Evolutionary conservation across 2,113 vertebrate species (phyloP), one percentile per base, ranked within the genome.

Genomic region (Equus przewalskii): DNA sequence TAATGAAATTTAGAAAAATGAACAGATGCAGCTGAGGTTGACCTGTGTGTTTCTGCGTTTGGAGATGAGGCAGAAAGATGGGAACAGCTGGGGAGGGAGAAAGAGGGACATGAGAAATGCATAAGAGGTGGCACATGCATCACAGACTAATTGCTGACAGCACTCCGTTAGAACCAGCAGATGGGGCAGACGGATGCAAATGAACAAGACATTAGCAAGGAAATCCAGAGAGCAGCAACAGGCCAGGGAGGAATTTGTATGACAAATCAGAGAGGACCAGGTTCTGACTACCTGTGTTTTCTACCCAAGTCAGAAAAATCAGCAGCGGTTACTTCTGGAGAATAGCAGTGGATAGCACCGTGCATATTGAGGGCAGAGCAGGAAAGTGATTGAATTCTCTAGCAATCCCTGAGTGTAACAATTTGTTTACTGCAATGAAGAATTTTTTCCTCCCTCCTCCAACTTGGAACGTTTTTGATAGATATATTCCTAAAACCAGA

Each of bases 401-500:
- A 76, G 86, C 49, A 83, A 70, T 36, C 4, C 9, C 14, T 21
- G 11, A 87, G 36, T 19, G 3, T 84, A 85, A 60, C 18, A 30
- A 78, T 64, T 91, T 91, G 44, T 91, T 87, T 82, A 90, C 26
- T 62, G 49, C 49, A 96, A 28, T 58, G 64, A 89, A 80, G 12
- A 36, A 36, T 73, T 85, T 86, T 14, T 9, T 15, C 0, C 12
- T 16, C 41, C 18, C 51, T 82, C 6, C 62, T 62, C 64, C 33
- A 51, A 49, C 30, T 44, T 58, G 80, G 12, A 87, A 49, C 46
- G n/a, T 62, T 78, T 93, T 89, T 58, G n/a, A 70, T 81, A 46
- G 26, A 81, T 62, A 51, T 36, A 89, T 75, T 89, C 36, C 80
- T 83, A 7, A 96, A 96, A 80, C 26, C 44, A 92, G 89, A 72